Evolutionary conservation across 2,888 invertebrate species (phyloP).

Genomic region (Scrobipalpa costella): DNA sequence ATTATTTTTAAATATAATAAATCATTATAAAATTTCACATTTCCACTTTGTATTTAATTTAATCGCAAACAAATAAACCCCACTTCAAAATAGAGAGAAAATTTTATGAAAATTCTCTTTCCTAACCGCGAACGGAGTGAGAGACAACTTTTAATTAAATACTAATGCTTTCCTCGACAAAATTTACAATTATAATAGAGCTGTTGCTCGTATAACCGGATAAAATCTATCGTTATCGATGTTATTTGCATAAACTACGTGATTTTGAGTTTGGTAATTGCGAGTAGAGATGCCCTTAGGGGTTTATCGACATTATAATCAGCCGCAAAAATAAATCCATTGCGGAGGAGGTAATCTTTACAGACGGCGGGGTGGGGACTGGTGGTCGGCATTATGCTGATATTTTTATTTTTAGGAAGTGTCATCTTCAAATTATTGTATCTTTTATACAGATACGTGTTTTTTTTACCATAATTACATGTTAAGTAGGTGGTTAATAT

Average conservation of each 20-base stretch:
- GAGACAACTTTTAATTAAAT: slow-evolving; percentile 76
- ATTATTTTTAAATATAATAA: not conserved
- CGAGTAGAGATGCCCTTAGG: slow-evolving; percentile 13
- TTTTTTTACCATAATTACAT: no score
- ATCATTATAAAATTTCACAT: not conserved
- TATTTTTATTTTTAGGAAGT: no score
- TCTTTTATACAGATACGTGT: no score
- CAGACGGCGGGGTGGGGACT: no score
- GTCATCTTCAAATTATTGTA: no score
- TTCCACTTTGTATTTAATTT: not conserved
- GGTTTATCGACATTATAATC: not conserved
- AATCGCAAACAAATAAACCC: not conserved
- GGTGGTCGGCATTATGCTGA: no score
- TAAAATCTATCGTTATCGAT: slow-evolving; percentile 40
- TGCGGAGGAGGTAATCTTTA: no score
- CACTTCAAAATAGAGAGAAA: slow-evolving; percentile 14
- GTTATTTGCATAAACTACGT: slow-evolving; percentile 24
- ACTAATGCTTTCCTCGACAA: slow-evolving; percentile 68
- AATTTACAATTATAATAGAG: slow-evolving; percentile 65
- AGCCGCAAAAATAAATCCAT: no score
- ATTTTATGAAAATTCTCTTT: slow-evolving; percentile 53
- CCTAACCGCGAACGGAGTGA: slow-evolving; percentile 54
- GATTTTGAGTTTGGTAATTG: slow-evolving; percentile 28
- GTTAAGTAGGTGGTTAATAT: no score
- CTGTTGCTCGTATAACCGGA: slow-evolving; percentile 37